Percentiles rank a stretch among this genome's conserved stretches.
Conservation (phyloP, 2,113 vertebrate species). For the Cottus gobio region DNA sequence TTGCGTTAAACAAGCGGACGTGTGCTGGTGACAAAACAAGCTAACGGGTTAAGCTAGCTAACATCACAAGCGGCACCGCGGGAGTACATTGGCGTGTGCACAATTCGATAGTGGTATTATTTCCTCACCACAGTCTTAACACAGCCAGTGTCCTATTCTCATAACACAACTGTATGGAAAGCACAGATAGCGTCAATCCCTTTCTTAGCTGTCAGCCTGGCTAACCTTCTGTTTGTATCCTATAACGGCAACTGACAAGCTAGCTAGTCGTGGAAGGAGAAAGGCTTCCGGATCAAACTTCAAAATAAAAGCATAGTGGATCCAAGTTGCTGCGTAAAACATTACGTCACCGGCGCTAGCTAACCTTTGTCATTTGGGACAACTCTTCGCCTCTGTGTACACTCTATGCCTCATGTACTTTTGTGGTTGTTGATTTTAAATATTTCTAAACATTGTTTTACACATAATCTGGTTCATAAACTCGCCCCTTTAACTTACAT, state of each 20-base stretch:
- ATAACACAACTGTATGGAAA: conserved; percentile 56
- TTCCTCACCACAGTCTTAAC: conserved; percentile 55
- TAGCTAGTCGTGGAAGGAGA: not conserved
- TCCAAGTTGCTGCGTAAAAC: no score
- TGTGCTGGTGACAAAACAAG: conserved; percentile 14
- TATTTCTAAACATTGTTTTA: not conserved
- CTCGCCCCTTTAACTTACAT: not conserved
- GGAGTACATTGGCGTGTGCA: conserved; percentile 22
- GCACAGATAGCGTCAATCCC: not conserved
- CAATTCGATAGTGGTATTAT: not conserved
- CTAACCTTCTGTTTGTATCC: conserved; percentile 60
- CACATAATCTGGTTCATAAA: not conserved
- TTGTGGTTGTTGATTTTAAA: not conserved
- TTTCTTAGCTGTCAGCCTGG: conserved; percentile 7
- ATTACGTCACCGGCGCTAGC: not conserved
- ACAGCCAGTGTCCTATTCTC: conserved; percentile 48
- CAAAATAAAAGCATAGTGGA: conserved; percentile 36
- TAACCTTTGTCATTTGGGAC: not conserved
- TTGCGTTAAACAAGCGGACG: not conserved
- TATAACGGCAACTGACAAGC: not conserved
- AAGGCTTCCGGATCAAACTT: not conserved
- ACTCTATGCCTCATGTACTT: not conserved
- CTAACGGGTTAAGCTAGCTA: conserved; percentile 57
- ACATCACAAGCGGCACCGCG: not conserved
- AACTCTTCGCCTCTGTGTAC: not conserved